Evolutionary conservation across 2,797 vertebrate genomes (phyloP), one percentile per base, ranked within the genome.

Genomic region (Phalanger gymnotis): DNA sequence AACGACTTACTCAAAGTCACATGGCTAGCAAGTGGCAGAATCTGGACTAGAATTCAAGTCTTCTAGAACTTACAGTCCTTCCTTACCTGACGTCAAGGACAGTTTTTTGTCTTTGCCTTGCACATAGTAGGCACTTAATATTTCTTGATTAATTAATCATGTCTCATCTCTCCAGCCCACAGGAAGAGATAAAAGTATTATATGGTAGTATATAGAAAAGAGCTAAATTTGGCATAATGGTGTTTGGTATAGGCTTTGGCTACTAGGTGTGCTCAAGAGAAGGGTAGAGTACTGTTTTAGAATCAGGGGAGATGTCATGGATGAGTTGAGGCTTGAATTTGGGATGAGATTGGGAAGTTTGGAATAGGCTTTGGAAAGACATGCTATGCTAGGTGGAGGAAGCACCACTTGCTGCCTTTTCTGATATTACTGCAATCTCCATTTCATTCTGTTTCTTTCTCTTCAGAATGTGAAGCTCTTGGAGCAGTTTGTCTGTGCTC

Each of bases 401-500:
- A 73, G 7, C 13, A 54, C 31, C 81, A 0, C 40, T 90, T 95
- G 1, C 25, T 95, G n/a, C 31, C 51, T 51, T 53, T 0, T 57
- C 57, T 92, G 11, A 30, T 90, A 53, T 31, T 90, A 52, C 31
- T 34, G 3, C 0, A 31, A 30, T 9, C 54, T 3, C 91, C 1
- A 16, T n/a, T 51, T 90, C 19, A 57, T 51, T 96, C 51, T 4
- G 2, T 66, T 61, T 2, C 55, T 95, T 5, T 61, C n/a, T 54
- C 11, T 95, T 0, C 97, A 99, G 99, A 99, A 99, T 0, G 99
- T 99, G 92, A 99, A 99, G 95, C 97, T 99, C 66, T 97, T 99
- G 97, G 98, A 99, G 95, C 99, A 99, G 98, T 99, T 99, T 93
- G 98, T 99, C 47, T 99, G 99, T 54, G 99, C 99, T 4, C 97